These are phyloP conservation scores for Hydropsyche tenuis DNA, from an alignment of 1,140 invertebrate species.

Conservation along the genomic window DNA sequence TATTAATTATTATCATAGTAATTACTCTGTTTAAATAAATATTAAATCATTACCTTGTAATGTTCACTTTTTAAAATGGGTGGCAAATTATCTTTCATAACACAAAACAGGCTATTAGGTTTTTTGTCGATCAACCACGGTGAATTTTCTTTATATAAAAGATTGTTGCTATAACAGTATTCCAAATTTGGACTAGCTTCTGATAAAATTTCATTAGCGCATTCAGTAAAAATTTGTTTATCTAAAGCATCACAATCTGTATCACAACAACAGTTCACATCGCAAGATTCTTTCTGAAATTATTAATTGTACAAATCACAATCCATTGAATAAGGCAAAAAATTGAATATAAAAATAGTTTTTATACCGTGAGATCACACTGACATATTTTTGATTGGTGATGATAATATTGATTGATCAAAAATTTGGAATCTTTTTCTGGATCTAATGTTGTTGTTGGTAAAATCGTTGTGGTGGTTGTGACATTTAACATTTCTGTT, in stretches of 20 bases:
- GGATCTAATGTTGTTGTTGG: conserved; percentile 45
- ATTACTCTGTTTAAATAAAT: conserved; percentile 12
- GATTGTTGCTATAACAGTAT: conserved; percentile 56
- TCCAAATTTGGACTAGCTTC: conserved; percentile 52
- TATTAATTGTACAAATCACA: too few species aligned
- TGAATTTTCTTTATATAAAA: conserved; percentile 61
- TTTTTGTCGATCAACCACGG: conserved; percentile 53
- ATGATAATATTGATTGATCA: background rate
- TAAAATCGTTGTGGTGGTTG: conserved; percentile 53
- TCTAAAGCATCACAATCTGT: conserved; percentile 67
- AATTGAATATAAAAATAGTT: conserved; percentile 5
- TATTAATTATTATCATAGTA: too few species aligned
- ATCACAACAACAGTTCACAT: conserved; percentile 81
- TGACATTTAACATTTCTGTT: conserved; percentile 56
- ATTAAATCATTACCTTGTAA: conserved; percentile 5
- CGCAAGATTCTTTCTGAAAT: conserved; percentile 66
- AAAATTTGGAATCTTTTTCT: conserved; percentile 23
- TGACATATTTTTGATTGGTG: conserved; percentile 53
- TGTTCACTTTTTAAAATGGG: conserved; percentile 51
- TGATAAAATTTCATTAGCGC: conserved; percentile 53
- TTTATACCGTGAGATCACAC: conserved; percentile 63
- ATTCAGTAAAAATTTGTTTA: conserved; percentile 65
- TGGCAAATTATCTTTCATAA: conserved; percentile 66
- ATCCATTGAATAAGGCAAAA: too few species aligned
- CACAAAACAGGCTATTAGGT: conserved; percentile 65